A percentile compares a stretch with the other conserved stretches of the same genome.
These are phyloP conservation scores for Plebejus anna DNA, from an alignment of 2,888 invertebrate species.

Conservation along the genomic window DNA sequence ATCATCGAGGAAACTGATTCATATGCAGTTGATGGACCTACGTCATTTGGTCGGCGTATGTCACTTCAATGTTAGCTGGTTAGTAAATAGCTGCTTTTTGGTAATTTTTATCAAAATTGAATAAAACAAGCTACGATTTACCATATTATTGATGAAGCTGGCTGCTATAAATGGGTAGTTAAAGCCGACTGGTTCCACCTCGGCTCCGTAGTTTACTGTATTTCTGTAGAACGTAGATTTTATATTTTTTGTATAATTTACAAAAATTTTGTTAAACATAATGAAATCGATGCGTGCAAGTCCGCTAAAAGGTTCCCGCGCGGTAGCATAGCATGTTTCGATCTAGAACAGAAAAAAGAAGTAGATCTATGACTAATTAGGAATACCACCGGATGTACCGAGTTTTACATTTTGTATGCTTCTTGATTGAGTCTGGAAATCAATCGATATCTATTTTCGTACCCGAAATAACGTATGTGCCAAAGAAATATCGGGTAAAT, in stretches of 20 bases:
- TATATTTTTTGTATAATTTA: constrained; percentile 47
- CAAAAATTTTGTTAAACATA: constrained; percentile 49
- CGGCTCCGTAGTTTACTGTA: constrained; percentile 44
- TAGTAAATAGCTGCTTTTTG: neutral
- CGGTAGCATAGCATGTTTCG: constrained; percentile 40
- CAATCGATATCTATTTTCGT: no score
- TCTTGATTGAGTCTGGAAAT: no score
- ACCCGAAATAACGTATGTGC: no score
- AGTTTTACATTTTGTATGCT: no score
- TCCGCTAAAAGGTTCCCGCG: constrained; percentile 27
- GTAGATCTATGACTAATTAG: neutral
- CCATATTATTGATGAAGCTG: constrained; percentile 52
- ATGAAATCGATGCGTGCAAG: constrained; percentile 42
- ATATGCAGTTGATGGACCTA: no score
- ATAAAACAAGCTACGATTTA: constrained; percentile 38
- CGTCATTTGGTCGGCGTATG: no score
- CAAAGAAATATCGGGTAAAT: no score
- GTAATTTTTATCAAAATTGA: neutral
- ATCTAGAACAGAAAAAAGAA: constrained; percentile 41
- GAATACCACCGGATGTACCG: neutral
- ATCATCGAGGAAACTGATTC: no score
- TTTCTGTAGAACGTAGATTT: constrained; percentile 39
- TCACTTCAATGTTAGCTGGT: no score
- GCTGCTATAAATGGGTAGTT: constrained; percentile 44
- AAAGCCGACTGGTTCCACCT: constrained; percentile 52